These are phyloP conservation scores for Melikaiella ostensackeni DNA, from an alignment of 2,888 invertebrate genomes.

Conservation along the genomic window DNA sequence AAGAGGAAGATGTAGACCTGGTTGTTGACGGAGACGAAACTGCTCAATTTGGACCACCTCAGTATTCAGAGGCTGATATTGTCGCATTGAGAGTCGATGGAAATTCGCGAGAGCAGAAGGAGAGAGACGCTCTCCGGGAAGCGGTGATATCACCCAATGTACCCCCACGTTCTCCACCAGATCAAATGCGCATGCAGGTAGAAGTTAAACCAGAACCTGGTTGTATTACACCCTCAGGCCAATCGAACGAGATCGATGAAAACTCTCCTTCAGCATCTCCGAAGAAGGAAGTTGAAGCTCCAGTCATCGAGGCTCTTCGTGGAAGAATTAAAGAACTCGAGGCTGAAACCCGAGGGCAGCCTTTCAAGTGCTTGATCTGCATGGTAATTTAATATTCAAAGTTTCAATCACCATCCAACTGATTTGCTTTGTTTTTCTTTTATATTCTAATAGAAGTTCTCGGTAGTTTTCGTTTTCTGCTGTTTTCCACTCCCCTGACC, in stretches of 20 bases:
- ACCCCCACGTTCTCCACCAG: conserved; percentile 66
- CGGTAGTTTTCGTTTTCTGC: too few species aligned
- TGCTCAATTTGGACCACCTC: conserved; percentile 89
- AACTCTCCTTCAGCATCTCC: conserved; percentile 61
- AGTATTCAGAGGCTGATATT: conserved; percentile 89
- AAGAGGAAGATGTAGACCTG: conserved; percentile 86
- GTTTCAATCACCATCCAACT: not conserved
- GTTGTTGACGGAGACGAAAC: conserved; percentile 94
- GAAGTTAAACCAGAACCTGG: conserved; percentile 75
- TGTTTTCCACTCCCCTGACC: too few species aligned
- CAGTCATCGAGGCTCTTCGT: conserved; percentile 86
- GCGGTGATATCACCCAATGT: conserved; percentile 78
- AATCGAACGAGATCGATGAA: conserved; percentile 65
- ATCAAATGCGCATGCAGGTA: conserved; percentile 67
- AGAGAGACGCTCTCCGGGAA: conserved; percentile 79
- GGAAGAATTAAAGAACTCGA: conserved; percentile 88
- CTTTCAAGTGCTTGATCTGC: conserved; percentile 93
- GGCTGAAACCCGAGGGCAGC: conserved; percentile 79
- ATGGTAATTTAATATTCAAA: conserved; percentile 79
- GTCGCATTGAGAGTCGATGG: conserved; percentile 79
- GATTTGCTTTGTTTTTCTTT: not conserved
- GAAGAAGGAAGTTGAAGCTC: conserved; percentile 68
- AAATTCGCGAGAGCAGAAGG: conserved; percentile 78
- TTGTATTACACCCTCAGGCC: conserved; percentile 64
- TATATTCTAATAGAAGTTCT: too few species aligned